Conservation (phyloP, 1,140 invertebrate species). For the Drosophila ficusphila region DNA sequence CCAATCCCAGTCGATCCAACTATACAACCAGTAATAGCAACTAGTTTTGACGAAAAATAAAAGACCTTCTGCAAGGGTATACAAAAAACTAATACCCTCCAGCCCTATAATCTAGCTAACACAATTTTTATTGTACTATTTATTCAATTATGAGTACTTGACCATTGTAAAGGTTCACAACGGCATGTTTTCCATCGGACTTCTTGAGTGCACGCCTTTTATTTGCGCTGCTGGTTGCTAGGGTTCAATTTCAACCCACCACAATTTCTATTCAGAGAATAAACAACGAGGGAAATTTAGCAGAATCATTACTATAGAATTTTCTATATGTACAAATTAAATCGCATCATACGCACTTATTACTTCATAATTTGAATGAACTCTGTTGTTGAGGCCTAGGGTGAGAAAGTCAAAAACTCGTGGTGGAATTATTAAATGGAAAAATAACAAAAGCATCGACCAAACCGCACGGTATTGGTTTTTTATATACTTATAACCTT, state of each 20-base stretch:
- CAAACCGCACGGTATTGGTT: no score
- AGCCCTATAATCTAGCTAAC: not conserved
- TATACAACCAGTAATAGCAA: no score
- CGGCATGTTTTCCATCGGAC: slow-evolving; percentile 68
- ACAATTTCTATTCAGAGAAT: slow-evolving; percentile 19
- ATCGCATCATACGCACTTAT: slow-evolving; percentile 74
- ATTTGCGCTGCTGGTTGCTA: slow-evolving; percentile 63
- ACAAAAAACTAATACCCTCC: slow-evolving; percentile 13
- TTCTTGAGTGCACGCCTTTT: slow-evolving; percentile 75
- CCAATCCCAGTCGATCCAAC: no score
- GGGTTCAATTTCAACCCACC: slow-evolving; percentile 59
- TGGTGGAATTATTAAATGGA: slow-evolving; percentile 14
- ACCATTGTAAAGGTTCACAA: slow-evolving; percentile 68
- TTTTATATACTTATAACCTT: no score
- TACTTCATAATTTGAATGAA: slow-evolving; percentile 81
- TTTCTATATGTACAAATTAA: slow-evolving; percentile 39
- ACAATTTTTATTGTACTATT: slow-evolving; percentile 69
- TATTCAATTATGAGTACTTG: slow-evolving; percentile 74
- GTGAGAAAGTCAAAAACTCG: slow-evolving; percentile 78
- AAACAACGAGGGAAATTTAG: slow-evolving; percentile 55
- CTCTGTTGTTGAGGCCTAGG: slow-evolving; percentile 42
- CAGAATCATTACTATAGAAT: slow-evolving; percentile 55
- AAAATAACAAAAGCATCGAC: not conserved
- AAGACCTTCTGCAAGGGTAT: no score
- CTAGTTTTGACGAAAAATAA: no score